Percentiles rank a stretch among this genome's conserved stretches.
Conservation (phyloP, 2,888 invertebrate genomes). For the Aproaerema taeniolella region DNA sequence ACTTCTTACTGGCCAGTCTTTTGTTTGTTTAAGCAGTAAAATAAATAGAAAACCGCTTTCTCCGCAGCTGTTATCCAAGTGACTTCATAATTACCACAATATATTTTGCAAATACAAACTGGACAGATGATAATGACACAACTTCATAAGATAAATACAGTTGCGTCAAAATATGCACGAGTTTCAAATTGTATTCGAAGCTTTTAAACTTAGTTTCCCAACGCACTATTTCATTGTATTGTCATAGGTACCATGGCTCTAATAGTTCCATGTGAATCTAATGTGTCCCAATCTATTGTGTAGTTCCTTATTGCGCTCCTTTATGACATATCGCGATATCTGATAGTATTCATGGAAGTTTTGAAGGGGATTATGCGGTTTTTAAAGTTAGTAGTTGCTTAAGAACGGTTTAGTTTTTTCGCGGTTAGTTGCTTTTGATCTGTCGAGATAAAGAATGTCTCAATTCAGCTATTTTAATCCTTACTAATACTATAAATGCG, state of each 20-base stretch:
- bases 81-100: background rate
- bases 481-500: no score
- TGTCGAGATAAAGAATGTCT: background rate
- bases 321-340: background rate
- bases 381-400: background rate
- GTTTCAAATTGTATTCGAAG: background rate
- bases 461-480: no score
- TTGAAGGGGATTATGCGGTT: background rate
- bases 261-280: background rate
- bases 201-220: constrained; percentile 2
- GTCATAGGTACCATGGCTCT: background rate
- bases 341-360: background rate
- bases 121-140: background rate
- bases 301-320: background rate
- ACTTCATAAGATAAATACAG: no score
- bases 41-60: background rate
- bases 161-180: no score
- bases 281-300: background rate
- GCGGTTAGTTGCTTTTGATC: background rate
- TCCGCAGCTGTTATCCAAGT: background rate
- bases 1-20: no score
- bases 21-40: no score
- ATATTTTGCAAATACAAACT: background rate
- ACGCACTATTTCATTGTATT: constrained; percentile 4
- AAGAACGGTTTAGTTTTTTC: background rate